These are phyloP conservation scores for Enhydra lutris DNA, from an alignment of 2,113 vertebrate genomes.

Conservation along the genomic window DNA sequence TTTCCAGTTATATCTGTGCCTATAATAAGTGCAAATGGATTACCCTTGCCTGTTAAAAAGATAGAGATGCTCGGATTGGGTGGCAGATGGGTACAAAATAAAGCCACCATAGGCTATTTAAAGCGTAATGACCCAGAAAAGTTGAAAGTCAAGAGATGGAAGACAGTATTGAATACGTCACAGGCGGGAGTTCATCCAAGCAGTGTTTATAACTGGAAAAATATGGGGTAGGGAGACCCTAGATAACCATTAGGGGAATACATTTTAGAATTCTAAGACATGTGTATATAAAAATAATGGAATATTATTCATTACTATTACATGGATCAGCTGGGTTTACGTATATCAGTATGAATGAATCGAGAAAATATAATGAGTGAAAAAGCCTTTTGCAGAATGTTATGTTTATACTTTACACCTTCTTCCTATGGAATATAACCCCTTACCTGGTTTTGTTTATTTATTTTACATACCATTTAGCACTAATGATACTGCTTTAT, in stretches of 20 bases:
- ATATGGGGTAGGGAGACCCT: background rate
- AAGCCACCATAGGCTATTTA: background rate
- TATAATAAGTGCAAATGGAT: background rate
- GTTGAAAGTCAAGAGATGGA: background rate
- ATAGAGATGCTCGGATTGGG: background rate
- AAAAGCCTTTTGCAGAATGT: background rate
- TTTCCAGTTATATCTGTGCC: background rate
- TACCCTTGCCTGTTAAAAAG: conserved; percentile 4
- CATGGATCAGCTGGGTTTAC: background rate
- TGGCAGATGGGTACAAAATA: background rate
- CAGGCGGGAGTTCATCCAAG: background rate
- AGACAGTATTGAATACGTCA: background rate
- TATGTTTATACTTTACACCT: conserved; percentile 8
- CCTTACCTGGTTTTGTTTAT: background rate
- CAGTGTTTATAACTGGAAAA: background rate
- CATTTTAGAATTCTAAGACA: conserved; percentile 2
- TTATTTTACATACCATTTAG: conserved; percentile 12
- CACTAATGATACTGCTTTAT: background rate
- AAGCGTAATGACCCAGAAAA: background rate
- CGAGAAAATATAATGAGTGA: background rate
- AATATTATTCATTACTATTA: background rate
- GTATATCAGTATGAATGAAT: background rate
- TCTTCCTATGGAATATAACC: background rate
- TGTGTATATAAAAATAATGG: conserved; percentile 7
- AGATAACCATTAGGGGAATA: background rate